Base-by-base conservation (phyloP, 2,888 invertebrate species). In the Coremacera marginata region DNA sequence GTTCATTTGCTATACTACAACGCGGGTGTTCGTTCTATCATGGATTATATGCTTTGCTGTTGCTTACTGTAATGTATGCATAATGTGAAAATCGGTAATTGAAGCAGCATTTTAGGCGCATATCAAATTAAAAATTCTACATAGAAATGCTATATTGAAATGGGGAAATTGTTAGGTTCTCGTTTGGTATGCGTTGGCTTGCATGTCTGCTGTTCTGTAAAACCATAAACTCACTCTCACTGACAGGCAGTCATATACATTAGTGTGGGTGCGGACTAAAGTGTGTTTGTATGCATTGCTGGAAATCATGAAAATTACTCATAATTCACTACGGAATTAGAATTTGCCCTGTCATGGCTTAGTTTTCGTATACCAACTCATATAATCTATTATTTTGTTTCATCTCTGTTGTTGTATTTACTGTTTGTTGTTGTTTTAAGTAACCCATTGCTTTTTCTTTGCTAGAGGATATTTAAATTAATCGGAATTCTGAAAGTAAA, bases 101-200 rank as follows among this genome's bases (percentile, higher is more conserved):
- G 70, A 70, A 70, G 52, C 70, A 27, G 70, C 52, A 31, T 70
- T 70, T 52, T 52, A 22, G 52, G 70, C 70, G 70, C 70, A 14
- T 25, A 67, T 44, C 67, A 31, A 44, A 67, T 67, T 67, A 67
- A 67, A 67, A 67, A 67, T 67, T 67, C 67, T 44, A 22, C 67
- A 44, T 19, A 9, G 49, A 67, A 22, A 44, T 22, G 44, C 19
- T 19, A 37, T 67, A 44, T 67, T 67, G 67, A 67, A 62, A 31
- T 62, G 25, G 62, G 25, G 25, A 62, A 62, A 44, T 44, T 44
- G 44, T 44, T 11, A 44, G 1, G 44, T 44, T 44, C 44, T 11
- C 11, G 11, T 44, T n/a, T 3, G 44, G 44, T 44, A 44, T 14
- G 44, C 44, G 44, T 44, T 44, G 44, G 44, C 44, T 44, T 44